Conservation (phyloP, 2,113 vertebrate genomes). For the Danio rerio region GRCz12tu NC_133196.1:25464501-25465000, state of each 20-base stretch:
- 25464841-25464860: slow-evolving; percentile 73
- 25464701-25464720: slow-evolving; percentile 57
- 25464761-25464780: slow-evolving; percentile 32
- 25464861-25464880: slow-evolving; percentile 70
- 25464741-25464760: slow-evolving; percentile 24
- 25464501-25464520: slow-evolving; percentile 32
- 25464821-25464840: slow-evolving; percentile 64
- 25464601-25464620: slow-evolving; percentile 43
- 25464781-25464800: slow-evolving; percentile 25
- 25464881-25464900: slow-evolving; percentile 74
- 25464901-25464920: slow-evolving; percentile 71
- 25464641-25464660: slow-evolving; percentile 38
- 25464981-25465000: slow-evolving; percentile 54
- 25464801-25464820: slow-evolving; percentile 57
- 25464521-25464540: slow-evolving; percentile 42
- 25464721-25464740: slow-evolving; percentile 48
- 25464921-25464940: slow-evolving; percentile 72
- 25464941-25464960: slow-evolving; percentile 68
- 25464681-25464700: slow-evolving; percentile 29
- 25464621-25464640: slow-evolving; percentile 21
- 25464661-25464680: slow-evolving; percentile 31
- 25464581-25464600: slow-evolving; percentile 47
- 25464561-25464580: slow-evolving; percentile 14
- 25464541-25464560: slow-evolving; percentile 31
- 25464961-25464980: slow-evolving; percentile 60